Base-by-base conservation (phyloP, 2,888 invertebrate genomes). In the Ypsolopha sequella region DNA sequence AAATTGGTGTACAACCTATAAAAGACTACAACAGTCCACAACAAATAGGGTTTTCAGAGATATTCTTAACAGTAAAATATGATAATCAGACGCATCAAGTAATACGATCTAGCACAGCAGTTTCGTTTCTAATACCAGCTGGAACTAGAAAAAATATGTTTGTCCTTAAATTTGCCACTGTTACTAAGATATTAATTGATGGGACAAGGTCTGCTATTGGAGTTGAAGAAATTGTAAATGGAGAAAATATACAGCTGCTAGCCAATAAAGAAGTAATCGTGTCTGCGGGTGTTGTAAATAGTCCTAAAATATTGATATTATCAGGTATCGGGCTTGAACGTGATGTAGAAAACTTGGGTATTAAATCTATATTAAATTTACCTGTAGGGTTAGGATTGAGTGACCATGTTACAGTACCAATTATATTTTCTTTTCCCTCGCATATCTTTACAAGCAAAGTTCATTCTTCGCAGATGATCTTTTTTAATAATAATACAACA, bases 21-120 rank as follows among this genome's bases (percentile, higher is more conserved):
- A 66, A 70, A 6, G 88, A 89, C 58, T 80, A 81, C 63, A 89
- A 89, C 57, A 87, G 84, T 0, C 68, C 74, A 48, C 68, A 75
- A 11, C 88, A 88, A 61, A 67, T 87, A 0, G 91, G 89, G n/a
- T 76, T 87, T 53, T 72, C 78, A 11, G 68, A 13, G 2, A n/a
- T 13, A 44, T 6, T 13, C 44, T 13, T 2, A 9, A 4, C 44
- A 44, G 8, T 4, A 7, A 3, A 3, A 2, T 49, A 8, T 47
- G 34, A 44, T 55, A 55, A 11, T 55, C 53, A 4, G n/a, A 6
- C 1, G 9, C 7, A n/a, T n/a, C n/a, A n/a, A n/a, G n/a, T n/a
- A n/a, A n/a, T 35, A 48, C 44, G 55, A 34, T 50, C 36, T 35
- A 66, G 63, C 52, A 55, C 60, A 6, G 64, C 68, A 6, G 55